Evolutionary conservation across 2,113 vertebrate genomes (phyloP), one percentile per base, ranked within the genome.

Genomic region (Stigmatopora argus): DNA sequence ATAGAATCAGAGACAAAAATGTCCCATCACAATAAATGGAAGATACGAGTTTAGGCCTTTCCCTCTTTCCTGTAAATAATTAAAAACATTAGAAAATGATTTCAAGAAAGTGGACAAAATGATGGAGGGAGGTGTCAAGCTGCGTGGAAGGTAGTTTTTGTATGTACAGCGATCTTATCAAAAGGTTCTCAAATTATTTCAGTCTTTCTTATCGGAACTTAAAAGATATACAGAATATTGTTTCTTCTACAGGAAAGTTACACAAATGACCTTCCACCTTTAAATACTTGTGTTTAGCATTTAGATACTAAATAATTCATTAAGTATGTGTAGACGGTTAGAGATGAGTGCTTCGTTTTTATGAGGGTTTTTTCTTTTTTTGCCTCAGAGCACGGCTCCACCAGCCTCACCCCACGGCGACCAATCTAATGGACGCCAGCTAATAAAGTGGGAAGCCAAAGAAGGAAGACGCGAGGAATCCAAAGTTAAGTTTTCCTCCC

Each of bases 241-340:
- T 92, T 87, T 94, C 93, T 91, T 94, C 93, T 96, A 95, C 93
- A 96, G 93, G 92, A 94, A 96, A 94, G 89, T 93, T 94, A 95
- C 91, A 94, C 92, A 96, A 96, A 97, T 93, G 90, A 94, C 94
- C 90, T 93, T 45, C 38, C 19, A 10, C 92, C 89, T 87, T 84
- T 80, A 78, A 78, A 82, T 83, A 85, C 73, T 86, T 75, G 83
- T 82, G 84, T 82, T 83, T 91, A 91, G 85, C 80, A 92, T 94
- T 95, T 93, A 94, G 94, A 95, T 95, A 94, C 92, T 93, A 90
- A 93, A 92, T 90, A 91, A 92, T 93, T 79, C 86, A 88, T 89
- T 93, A 70, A 69, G 64, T 55, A 84, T 76, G 79, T 78, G 92
- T 92, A 92, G 91, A 90, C 92, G 90, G 88, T 83, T 92, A 92